Percentiles rank a stretch among this genome's conserved stretches.
Conservation (phyloP, 2,113 vertebrate genomes). For the Sterrhoptilus dennistouni region DNA sequence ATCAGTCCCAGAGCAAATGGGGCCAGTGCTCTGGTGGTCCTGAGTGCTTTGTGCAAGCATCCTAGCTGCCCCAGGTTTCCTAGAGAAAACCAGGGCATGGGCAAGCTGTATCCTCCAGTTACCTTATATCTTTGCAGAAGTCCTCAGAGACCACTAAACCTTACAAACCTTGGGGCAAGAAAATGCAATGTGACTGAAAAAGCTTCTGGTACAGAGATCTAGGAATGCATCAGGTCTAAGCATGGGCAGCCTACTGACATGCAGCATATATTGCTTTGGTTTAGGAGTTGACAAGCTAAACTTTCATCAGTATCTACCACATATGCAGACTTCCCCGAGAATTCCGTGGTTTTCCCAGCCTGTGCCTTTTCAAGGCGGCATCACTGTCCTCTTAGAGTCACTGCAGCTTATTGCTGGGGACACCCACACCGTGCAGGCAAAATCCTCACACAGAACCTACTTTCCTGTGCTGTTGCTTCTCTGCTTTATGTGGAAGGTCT, state of each 20-base stretch:
- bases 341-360: background rate
- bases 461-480: background rate
- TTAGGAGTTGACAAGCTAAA: background rate
- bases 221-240: background rate
- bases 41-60: background rate
- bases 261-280: background rate
- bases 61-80: background rate
- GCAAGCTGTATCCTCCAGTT: background rate
- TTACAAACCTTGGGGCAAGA: background rate
- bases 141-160: background rate
- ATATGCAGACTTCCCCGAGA: background rate
- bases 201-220: background rate
- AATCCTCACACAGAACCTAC: background rate
- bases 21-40: background rate
- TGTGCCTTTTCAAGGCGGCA: background rate
- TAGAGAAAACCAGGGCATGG: background rate
- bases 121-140: background rate
- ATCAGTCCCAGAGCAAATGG: background rate
- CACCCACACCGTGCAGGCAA: background rate
- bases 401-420: background rate
- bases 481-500: background rate
- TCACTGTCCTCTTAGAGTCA: background rate
- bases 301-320: background rate
- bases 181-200: background rate
- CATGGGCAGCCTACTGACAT: background rate